phyloP scores from a whole-genome alignment of 2,113 vertebrate genomes.

The Oenanthe oenanthe region DNA sequence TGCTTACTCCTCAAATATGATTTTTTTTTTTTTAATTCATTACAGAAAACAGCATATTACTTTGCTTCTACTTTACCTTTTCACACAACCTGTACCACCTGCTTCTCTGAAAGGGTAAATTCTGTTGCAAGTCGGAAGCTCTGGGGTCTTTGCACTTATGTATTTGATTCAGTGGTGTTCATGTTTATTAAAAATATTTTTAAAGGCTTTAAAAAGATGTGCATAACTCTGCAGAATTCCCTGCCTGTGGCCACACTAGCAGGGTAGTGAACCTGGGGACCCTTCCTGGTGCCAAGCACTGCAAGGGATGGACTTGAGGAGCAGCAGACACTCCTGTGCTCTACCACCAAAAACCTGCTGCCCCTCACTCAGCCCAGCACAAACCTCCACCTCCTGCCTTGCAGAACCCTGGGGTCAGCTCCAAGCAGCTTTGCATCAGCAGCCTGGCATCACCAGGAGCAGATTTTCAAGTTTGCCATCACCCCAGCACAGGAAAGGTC shows the following conservation, averaged over 20 bases:
- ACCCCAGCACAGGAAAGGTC: not conserved
- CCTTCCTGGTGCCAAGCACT: not conserved
- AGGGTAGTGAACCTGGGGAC: accelerated
- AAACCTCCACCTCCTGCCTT: not conserved
- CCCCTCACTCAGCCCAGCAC: not conserved
- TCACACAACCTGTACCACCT: not conserved
- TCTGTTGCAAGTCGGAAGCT: not conserved
- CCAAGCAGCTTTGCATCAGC: not conserved
- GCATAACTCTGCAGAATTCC: not conserved
- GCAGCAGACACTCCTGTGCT: not conserved
- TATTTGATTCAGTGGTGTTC: not conserved
- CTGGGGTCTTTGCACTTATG: accelerated
- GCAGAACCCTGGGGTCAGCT: not conserved
- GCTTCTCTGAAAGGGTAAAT: not conserved
- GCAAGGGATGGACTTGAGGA: not conserved
- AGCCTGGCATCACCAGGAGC: not conserved
- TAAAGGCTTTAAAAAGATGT: not conserved
- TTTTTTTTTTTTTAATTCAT: not conserved
- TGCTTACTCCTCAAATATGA: accelerated
- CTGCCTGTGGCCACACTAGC: accelerated
- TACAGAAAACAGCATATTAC: not conserved
- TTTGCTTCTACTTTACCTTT: not conserved
- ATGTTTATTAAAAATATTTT: not conserved
- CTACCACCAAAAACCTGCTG: not conserved
- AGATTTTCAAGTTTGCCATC: not conserved